Percentiles rank a stretch among this genome's conserved stretches.
phyloP scores from a whole-genome alignment of 2,113 vertebrate species.

The Rhabdornis inornatus region DNA sequence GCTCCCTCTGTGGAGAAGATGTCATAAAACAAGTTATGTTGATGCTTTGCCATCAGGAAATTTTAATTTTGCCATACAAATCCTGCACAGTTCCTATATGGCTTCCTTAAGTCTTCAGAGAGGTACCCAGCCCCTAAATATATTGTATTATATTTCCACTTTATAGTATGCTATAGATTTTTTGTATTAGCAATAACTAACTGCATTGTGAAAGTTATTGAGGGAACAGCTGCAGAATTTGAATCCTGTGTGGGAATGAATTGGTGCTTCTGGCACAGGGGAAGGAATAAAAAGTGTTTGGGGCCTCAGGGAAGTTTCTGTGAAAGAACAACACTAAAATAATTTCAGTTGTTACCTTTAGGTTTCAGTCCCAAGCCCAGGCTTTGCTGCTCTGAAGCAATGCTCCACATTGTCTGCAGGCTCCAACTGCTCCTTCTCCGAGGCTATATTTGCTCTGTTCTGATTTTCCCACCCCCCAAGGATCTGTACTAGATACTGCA shows the following conservation, averaged over 20 bases:
- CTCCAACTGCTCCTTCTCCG: neutral
- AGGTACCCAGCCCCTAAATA: neutral
- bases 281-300: constrained; percentile 34
- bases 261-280: constrained; percentile 10
- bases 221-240: constrained; percentile 47
- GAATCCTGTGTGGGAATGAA: constrained; percentile 24
- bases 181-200: constrained; percentile 50
- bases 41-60: neutral
- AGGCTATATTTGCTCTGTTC: constrained; percentile 35
- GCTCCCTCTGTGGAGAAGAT: neutral
- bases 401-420: neutral
- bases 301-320: constrained; percentile 44
- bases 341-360: constrained; percentile 23
- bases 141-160: neutral
- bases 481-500: constrained; percentile 36
- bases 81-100: neutral
- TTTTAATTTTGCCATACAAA: neutral
- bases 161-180: neutral
- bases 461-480: constrained; percentile 16
- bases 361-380: constrained; percentile 22
- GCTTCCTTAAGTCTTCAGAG: neutral
- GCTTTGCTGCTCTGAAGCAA: neutral
- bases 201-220: constrained; percentile 28
- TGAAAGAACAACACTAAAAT: constrained; percentile 31
- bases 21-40: neutral